These are phyloP conservation scores for Centropus bengalensis DNA, from an alignment of 2,113 vertebrate genomes.

Conservation along the genomic window DNA sequence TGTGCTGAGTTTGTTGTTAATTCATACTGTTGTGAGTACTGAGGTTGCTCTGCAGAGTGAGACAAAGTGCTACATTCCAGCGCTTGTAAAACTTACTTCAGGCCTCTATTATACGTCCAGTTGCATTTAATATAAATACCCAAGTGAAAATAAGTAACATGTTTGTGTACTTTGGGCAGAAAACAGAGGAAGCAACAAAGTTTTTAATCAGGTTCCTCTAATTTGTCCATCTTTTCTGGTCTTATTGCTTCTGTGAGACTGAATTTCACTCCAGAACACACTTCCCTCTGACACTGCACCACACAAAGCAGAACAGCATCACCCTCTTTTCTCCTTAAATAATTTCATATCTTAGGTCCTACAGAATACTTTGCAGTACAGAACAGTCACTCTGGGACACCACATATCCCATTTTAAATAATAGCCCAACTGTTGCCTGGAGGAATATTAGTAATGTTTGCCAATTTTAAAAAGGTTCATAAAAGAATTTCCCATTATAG, in stretches of 20 bases:
- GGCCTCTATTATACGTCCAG: neutral
- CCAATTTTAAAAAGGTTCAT: conserved; percentile 45
- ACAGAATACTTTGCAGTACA: conserved; percentile 41
- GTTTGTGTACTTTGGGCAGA: neutral
- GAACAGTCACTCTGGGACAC: conserved; percentile 40
- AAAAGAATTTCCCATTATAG: conserved; percentile 44
- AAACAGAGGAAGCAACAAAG: neutral
- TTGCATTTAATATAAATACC: neutral
- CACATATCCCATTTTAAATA: conserved; percentile 52
- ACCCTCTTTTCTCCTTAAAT: conserved; percentile 44
- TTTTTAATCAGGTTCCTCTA: conserved; percentile 17
- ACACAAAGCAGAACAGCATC: conserved; percentile 31
- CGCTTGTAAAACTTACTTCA: neutral
- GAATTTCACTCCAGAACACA: conserved; percentile 22
- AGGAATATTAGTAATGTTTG: conserved; percentile 51
- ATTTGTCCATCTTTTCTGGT: conserved; percentile 12
- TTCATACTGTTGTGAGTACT: neutral
- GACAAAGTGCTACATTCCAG: neutral
- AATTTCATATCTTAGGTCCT: conserved; percentile 27
- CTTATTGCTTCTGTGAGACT: neutral
- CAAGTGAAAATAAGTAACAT: neutral
- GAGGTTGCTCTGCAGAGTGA: neutral
- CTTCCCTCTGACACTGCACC: conserved; percentile 7
- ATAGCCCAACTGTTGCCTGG: conserved; percentile 47
- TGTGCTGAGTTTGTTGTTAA: neutral